Evolutionary conservation across 2,797 vertebrate species (phyloP).

Genomic region (Fratercula arctica): DNA sequence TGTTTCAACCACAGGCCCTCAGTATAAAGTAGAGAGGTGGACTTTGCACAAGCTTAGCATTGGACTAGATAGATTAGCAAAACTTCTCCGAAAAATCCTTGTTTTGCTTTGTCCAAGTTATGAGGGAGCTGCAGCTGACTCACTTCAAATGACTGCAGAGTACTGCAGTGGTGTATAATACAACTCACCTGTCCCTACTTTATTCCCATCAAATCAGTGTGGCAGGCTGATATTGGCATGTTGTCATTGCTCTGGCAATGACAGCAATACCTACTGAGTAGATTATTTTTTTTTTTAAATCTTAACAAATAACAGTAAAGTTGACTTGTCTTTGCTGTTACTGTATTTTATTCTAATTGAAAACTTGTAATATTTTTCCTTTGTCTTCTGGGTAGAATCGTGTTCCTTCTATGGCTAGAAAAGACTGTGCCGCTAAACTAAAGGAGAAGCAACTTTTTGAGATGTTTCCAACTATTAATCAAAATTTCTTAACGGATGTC

Average conservation of each 20-base stretch:
- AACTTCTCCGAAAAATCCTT: neutral
- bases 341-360: conserved; percentile 26
- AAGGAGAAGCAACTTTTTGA: conserved; percentile 91
- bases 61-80: neutral
- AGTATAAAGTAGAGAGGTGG: neutral
- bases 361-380: conserved; percentile 15
- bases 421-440: conserved; percentile 86
- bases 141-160: neutral
- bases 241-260: neutral
- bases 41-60: neutral
- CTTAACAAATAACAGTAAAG: neutral
- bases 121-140: neutral
- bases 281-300: neutral
- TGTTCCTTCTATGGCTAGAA: conserved; percentile 76
- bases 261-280: neutral
- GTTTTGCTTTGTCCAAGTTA: neutral
- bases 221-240: neutral
- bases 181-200: neutral
- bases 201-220: neutral
- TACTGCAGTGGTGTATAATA: neutral
- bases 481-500: conserved; percentile 90
- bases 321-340: neutral
- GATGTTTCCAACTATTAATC: conserved; percentile 90
- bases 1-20: neutral
- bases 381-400: conserved; percentile 70